phyloP scores from a whole-genome alignment of 2,888 invertebrate species.

The Cosmorhoe ocellata region DNA sequence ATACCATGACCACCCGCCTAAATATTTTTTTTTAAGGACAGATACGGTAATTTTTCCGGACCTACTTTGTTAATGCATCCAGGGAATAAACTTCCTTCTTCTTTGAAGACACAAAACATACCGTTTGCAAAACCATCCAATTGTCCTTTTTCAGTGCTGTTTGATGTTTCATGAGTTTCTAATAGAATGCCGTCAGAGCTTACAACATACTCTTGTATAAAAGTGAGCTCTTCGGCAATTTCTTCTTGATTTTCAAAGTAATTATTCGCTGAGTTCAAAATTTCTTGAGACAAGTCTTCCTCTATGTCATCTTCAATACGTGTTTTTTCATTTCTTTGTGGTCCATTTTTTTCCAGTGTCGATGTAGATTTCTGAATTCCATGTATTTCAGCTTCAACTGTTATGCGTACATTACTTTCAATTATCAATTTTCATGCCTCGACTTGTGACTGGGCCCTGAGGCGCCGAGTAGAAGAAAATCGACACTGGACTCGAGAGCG shows the following conservation, averaged over 20 bases:
- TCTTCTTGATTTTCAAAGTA: conserved; percentile 8
- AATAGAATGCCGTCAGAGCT: conserved; percentile 19
- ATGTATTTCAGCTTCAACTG: conserved; percentile 6
- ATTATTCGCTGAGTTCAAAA: conserved; percentile 6
- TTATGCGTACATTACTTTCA: background rate
- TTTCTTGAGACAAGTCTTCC: conserved; percentile 9
- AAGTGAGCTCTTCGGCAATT: conserved; percentile 4
- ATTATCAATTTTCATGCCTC: conserved; percentile 2
- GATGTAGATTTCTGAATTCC: conserved; percentile 2
- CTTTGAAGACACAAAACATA: conserved; percentile 11
- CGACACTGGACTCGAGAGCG: too few species aligned
- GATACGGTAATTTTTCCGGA: conserved; percentile 4
- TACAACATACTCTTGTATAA: conserved; percentile 16
- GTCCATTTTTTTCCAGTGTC: conserved; percentile 3
- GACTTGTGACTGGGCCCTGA: too few species aligned
- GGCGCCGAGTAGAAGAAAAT: too few species aligned
- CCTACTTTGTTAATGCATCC: conserved; percentile 5
- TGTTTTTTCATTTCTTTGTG: conserved; percentile 4
- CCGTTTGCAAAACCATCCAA: conserved; percentile 9
- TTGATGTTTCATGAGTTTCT: conserved; percentile 11
- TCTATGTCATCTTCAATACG: conserved; percentile 2
- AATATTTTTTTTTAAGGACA: too few species aligned
- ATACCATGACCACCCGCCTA: too few species aligned
- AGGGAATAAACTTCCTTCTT: conserved; percentile 7
- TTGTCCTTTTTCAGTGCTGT: conserved; percentile 8